Base-by-base conservation (phyloP, 1,140 invertebrate genomes). In the Zaprionus ornatus region DNA sequence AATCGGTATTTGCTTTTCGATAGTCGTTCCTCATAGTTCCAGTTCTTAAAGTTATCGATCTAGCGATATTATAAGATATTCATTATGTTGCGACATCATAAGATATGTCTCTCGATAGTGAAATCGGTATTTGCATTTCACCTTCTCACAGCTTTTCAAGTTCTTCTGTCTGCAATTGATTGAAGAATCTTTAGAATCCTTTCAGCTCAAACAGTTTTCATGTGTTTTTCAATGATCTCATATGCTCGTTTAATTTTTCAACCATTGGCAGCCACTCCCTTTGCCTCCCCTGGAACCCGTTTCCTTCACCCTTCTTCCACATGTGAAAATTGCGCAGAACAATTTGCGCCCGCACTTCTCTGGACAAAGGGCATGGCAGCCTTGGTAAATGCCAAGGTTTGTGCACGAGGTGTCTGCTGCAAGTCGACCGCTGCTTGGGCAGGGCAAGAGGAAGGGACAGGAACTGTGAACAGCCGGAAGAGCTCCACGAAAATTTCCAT, bases 341-440 rank as follows among this genome's bases (percentile, higher is more conserved):
- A 21, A 45, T 23, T 55, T 40, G 25, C 4, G 15, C 21, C 45
- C 45, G 54, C 70, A 67, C 48, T 60, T 59, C 25, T 23, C 60
- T 40, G 62, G 27, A 21, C 25, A 42, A 17, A 9, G 37, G 63
- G 54, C 63, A 37, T 65, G n/a, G n/a, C 52, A 48, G 13, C 37
- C 50, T 10, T 52, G 60, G 1, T 4, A 64, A 71, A 64, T 63
- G 67, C 55, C 68, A 71, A 71, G 68, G 67, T 19, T 60, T 21
- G 37, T 21, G 19, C 45, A 13, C 17, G 3, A 21, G 19, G 45
- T 21, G 17, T 48, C 15, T 42, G 40, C 37, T 40, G 37, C 15
- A 15, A 42, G 5, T 17, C 9, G 45, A 4, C 45, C 0, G 15
- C 29, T 29, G 2, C 29, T 3, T 29, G 7, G 29, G 9, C 3